These are phyloP conservation scores for Aspidoscelis tigris DNA, from an alignment of 2,113 vertebrate genomes.

Conservation along the genomic window DNA sequence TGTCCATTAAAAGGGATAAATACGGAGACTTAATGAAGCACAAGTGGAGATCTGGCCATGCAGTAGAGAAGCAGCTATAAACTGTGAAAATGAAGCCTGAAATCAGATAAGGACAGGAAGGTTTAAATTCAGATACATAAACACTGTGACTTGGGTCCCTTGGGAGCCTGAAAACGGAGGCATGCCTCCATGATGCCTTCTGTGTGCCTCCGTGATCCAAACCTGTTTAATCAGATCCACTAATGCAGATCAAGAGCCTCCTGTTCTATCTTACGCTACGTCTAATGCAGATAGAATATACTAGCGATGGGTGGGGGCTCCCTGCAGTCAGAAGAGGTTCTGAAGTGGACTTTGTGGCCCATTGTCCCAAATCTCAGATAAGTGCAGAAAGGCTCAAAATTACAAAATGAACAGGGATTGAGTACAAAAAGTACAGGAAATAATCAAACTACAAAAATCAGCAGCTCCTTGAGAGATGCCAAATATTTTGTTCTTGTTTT, in stretches of 20 bases:
- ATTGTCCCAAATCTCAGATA: too few relatives aligned
- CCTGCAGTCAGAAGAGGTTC: too few relatives aligned
- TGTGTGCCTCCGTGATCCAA: too few relatives aligned
- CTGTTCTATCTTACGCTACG: too few relatives aligned
- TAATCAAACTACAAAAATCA: constrained; percentile 32
- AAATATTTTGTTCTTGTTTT: constrained; percentile 28
- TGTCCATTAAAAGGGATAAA: not conserved
- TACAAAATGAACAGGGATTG: constrained; percentile 29
- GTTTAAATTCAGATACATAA: constrained; percentile 49
- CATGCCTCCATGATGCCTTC: too few relatives aligned
- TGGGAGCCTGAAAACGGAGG: too few relatives aligned
- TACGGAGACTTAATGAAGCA: not conserved
- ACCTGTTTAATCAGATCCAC: too few relatives aligned
- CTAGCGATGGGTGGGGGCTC: too few relatives aligned
- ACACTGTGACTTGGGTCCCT: constrained; percentile 13
- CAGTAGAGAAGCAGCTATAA: not conserved
- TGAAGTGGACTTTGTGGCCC: too few relatives aligned
- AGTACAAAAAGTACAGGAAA: constrained; percentile 7
- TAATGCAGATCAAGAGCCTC: too few relatives aligned
- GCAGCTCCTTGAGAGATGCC: constrained; percentile 6
- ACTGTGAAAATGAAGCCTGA: not conserved
- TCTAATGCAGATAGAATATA: too few relatives aligned
- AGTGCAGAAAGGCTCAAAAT: constrained; percentile 42
- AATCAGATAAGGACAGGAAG: not conserved
- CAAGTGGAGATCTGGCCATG: not conserved